phyloP scores from a whole-genome alignment of 2,797 vertebrate genomes.

The Calcarius lapponicus region DNA sequence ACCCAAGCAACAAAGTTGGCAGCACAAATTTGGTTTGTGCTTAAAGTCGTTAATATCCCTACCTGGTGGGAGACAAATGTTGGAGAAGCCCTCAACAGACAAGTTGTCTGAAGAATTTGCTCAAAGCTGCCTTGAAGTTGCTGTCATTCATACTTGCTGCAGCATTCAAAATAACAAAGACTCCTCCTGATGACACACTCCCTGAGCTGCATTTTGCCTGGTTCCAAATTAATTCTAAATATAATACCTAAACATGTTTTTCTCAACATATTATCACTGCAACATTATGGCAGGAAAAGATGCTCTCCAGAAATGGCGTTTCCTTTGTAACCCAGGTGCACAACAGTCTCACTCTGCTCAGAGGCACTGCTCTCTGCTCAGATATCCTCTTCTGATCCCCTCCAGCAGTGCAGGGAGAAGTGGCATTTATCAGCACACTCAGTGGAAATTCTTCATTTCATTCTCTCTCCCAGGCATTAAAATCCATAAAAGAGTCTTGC shows the following conservation, averaged over 20 bases:
- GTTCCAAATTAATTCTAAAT: neutral
- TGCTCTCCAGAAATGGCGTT: neutral
- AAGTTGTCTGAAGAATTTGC: neutral
- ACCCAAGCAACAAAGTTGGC: neutral
- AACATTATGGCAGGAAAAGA: neutral
- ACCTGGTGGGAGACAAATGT: conserved; percentile 2
- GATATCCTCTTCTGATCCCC: neutral
- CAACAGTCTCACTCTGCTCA: neutral
- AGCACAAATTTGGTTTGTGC: neutral
- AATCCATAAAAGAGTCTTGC: neutral
- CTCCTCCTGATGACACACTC: neutral
- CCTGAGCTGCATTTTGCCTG: neutral
- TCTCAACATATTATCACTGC: neutral
- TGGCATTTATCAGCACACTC: neutral
- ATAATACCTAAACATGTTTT: neutral
- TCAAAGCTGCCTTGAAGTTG: neutral
- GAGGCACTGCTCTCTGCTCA: neutral
- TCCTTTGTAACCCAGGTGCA: neutral
- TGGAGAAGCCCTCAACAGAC: neutral
- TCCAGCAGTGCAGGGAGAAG: neutral
- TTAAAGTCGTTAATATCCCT: neutral
- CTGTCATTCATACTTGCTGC: neutral
- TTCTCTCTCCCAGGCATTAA: neutral
- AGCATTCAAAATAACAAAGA: neutral
- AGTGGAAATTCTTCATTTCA: neutral